Conservation (phyloP, 1,140 invertebrate species). For the Orchesella cincta region DNA sequence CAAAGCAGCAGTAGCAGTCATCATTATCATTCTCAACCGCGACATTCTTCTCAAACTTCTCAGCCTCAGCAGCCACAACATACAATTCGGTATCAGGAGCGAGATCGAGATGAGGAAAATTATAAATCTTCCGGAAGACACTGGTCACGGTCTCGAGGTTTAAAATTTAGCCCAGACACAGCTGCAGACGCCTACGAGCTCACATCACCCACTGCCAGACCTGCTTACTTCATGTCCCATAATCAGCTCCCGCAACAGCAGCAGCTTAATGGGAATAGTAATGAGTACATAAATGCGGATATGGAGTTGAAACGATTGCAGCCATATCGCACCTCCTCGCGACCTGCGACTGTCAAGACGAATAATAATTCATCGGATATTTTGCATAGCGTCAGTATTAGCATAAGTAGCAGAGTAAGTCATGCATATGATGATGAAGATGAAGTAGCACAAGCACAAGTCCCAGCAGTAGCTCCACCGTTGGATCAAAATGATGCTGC, state of each 20-base stretch:
- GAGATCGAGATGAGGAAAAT: background rate
- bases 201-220: background rate
- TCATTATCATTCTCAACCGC: background rate
- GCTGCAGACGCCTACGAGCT: constrained; percentile 12
- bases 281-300: background rate
- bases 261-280: background rate
- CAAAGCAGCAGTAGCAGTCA: background rate
- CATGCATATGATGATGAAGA: background rate
- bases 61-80: background rate
- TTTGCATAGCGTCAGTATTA: constrained; percentile 18
- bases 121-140: background rate
- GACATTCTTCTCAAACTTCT: background rate
- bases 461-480: background rate
- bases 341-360: background rate
- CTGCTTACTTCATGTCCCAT: background rate
- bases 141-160: background rate
- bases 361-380: constrained; percentile 12
- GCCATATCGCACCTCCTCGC: background rate
- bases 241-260: background rate
- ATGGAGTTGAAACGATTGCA: background rate
- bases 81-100: background rate
- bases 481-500: background rate
- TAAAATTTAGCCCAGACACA: background rate
- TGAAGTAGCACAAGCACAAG: background rate
- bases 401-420: constrained; percentile 12